Base-by-base conservation (phyloP, 2,797 vertebrate genomes). In the Phataginus tricuspis region DNA sequence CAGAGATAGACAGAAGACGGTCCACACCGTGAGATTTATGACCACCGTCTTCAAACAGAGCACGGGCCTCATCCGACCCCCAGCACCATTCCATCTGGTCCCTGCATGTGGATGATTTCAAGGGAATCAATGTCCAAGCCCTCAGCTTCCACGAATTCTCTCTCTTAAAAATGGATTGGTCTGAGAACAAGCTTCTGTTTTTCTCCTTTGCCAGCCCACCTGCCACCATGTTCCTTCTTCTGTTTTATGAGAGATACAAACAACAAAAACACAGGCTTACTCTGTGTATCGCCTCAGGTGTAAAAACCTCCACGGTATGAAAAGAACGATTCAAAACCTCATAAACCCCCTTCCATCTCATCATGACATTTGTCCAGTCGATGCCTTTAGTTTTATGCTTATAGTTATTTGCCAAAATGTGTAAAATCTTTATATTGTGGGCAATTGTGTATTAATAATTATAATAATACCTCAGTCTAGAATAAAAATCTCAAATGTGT, bases 401-500 rank as follows among this genome's bases (percentile, higher is more conserved):
- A 21, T 21, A n/a, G 72, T 74, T 89, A 72, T 45, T 53, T 84
- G 93, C 89, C 37, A 64, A 64, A 78, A 45, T 57, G 39, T 78
- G 11, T 72, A 90, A 71, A 74, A 72, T 37, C 37, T 85, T 86
- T 42, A 42, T 64, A 55, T 39, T 10, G 42, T 45, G 19, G 42
- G 15, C 42, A 42, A 68, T 83, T 77, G 11, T 51, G 92, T 93
- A 53, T 84, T 69, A 64, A n/a, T 37, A 68, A 90, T 82, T 77
- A 37, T 74, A 83, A 79, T 42, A 66, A 53, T 27, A 59, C 4
- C 16, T 61, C 61, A 55, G 51, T 90, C 13, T 31, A 55, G 80
- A 71, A 71, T 37, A 90, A 85, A 80, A 68, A 55, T 13, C 25
- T 72, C 51, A 90, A 92, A 64, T 14, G 4, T 45, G 45, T 45